These are phyloP conservation scores for Dorcus parallelipipedus DNA, from an alignment of 2,888 invertebrate species.

Conservation along the genomic window DNA sequence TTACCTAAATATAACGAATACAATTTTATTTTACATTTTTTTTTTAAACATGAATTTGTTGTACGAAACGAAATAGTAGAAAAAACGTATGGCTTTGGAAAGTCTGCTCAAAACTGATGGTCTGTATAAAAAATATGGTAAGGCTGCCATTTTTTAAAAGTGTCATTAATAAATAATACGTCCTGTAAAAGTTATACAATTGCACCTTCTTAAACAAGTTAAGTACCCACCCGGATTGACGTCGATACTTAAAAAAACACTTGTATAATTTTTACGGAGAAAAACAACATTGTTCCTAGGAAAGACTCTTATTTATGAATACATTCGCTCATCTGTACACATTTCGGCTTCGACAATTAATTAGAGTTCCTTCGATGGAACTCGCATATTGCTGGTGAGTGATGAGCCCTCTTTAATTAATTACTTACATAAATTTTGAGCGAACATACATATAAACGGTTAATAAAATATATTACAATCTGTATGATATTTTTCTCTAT, in stretches of 20 bases:
- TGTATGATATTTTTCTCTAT: constrained; percentile 17
- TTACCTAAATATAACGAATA: constrained; percentile 50
- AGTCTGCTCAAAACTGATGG: constrained; percentile 27
- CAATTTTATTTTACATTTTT: constrained; percentile 45
- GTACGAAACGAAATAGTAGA: constrained; percentile 34
- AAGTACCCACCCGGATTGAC: constrained; percentile 4
- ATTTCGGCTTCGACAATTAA: constrained; percentile 3
- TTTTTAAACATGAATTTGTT: constrained; percentile 41
- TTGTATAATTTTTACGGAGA: constrained; percentile 15
- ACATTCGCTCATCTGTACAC: constrained; percentile 26
- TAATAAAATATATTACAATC: constrained; percentile 30
- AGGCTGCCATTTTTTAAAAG: constrained; percentile 34
- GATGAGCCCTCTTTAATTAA: no score
- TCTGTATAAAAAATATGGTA: constrained; percentile 44
- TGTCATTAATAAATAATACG: constrained; percentile 23
- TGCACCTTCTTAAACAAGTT: constrained; percentile 8
- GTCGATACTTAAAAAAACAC: background rate
- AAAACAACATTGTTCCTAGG: constrained; percentile 10
- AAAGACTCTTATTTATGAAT: constrained; percentile 14
- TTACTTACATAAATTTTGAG: constrained; percentile 17
- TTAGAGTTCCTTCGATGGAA: no score
- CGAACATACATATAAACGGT: constrained; percentile 26
- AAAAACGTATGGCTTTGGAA: constrained; percentile 31
- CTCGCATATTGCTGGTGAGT: no score
- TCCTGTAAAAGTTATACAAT: constrained; percentile 23